Base-by-base conservation (phyloP, 2,888 invertebrate species). In the Zhuqinia jingwanae region DNA sequence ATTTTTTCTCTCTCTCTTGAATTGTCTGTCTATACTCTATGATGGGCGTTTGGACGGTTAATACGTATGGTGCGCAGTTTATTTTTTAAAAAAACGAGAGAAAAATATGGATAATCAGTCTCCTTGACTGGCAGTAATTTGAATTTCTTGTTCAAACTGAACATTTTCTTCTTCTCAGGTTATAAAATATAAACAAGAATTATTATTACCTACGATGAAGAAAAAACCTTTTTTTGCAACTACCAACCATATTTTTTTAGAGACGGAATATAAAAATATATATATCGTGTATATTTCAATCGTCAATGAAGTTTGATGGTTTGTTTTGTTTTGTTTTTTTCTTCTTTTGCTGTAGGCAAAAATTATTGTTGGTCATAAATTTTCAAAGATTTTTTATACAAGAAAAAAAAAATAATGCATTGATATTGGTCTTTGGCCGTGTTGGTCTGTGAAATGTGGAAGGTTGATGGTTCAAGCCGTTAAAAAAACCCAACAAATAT, bases 321-420 rank as follows among this genome's bases (percentile, higher is more conserved):
- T 47, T n/a, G n/a, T n/a, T n/a, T n/a, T n/a, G n/a, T n/a, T n/a
- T n/a, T n/a, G n/a, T n/a, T n/a, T n/a, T n/a, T n/a, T n/a, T n/a
- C n/a, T 58, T 17, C 17, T 58, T 30, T 45, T 25, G 60, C 80
- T 76, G 3, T 11, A 65, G 80, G 85, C 80, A 65, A 76, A n/a
- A 85, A 85, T 85, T 80, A 85, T 85, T 85, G 85, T 53, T 79
- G 25, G 53, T 75, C 80, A 75, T 80, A 80, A 85, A 80, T 85
- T 85, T 80, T 80, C n/a, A n/a, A n/a, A n/a, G 60, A 47, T 79
- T 56, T 65, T 79, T 53, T 36, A 36, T 36, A 36, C 8, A 36
- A 36, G 8, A 36, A 36, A 36, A 36, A 36, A n/a, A n/a, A n/a
- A n/a, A n/a, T n/a, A n/a, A n/a, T n/a, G n/a, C n/a, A n/a, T n/a